Evolutionary conservation across 2,888 invertebrate species (phyloP).

Genomic region (Pseudanteris insignis): DNA sequence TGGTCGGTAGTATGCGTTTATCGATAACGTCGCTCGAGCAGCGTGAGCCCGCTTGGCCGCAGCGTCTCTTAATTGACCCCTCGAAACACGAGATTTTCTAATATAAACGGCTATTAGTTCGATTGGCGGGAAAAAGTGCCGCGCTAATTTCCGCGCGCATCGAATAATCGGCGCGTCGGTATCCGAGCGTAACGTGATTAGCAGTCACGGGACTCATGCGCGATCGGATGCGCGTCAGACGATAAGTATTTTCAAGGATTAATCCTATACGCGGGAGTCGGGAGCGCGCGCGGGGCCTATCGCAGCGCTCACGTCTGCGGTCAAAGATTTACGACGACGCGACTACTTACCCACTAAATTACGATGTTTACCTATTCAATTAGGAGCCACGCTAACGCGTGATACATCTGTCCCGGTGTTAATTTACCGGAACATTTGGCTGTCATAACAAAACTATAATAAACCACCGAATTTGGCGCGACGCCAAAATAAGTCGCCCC

Average conservation of each 20-base stretch:
- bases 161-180: no score
- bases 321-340: constrained; percentile 60
- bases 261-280: constrained; percentile 2
- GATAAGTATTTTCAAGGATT: constrained; percentile 42
- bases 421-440: constrained; percentile 62
- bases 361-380: constrained; percentile 67
- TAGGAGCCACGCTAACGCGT: constrained; percentile 58
- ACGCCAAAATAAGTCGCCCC: constrained; percentile 49
- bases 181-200: no score
- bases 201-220: constrained; percentile 29
- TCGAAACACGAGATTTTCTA: no score
- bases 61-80: no score
- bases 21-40: no score
- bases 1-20: no score
- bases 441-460: constrained; percentile 67
- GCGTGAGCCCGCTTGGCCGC: no score
- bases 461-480: constrained; percentile 55
- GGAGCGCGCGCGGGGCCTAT: constrained; percentile 21
- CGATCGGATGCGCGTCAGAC: constrained; percentile 33
- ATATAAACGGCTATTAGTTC: no score
- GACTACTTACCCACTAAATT: constrained; percentile 62
- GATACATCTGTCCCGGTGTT: constrained; percentile 66
- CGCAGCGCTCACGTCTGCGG: constrained; percentile 50
- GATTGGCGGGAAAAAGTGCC: not conserved
- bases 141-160: constrained; percentile 11